Evolutionary conservation across 2,888 invertebrate genomes (phyloP), one percentile per base, ranked within the genome.

Genomic region (Lasioglossum zephyrum): DNA sequence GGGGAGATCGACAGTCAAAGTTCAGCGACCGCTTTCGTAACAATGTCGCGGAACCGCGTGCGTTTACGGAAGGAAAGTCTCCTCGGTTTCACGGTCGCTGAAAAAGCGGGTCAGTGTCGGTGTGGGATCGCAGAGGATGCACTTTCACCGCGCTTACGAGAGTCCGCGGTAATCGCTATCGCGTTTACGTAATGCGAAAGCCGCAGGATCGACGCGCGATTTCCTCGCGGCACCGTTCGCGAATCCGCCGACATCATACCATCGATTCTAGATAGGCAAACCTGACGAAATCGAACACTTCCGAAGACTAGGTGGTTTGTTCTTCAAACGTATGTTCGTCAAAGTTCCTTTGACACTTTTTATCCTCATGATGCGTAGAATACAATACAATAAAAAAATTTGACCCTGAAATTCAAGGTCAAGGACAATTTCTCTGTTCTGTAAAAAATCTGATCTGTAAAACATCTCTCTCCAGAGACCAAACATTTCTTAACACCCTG

Each of bases 61-160:
- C 73, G 57, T 69, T 41, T n/a, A 44, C 73, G 36, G 44, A 81
- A 86, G 16, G 77, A 82, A 86, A 63, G 73, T 69, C 73, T 60
- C 69, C 75, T 80, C 47, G 11, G 84, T 78, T 88, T 89, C 88
- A 87, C 90, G 91, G 84, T 83, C 88, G 79, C 70, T 86, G 87
- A 86, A 90, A 91, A 90, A 90, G 86, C 79, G 77, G 90, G 88
- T 88, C 90, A 86, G 73, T 86, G 87, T 82, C 88, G 82, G 69
- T 22, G 69, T 41, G 77, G 81, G 36, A 78, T 77, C 81, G 60
- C 60, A 76, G 77, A 79, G 75, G 60, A 57, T 70, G 66, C 77
- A 85, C 90, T 90, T 90, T 90, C 90, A 87, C 91, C 77, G 16
- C 26, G 75, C 82, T 84, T 81, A 77, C 84, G 74, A 63, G 84